Evolutionary conservation across 2,888 invertebrate genomes (phyloP), one percentile per base, ranked within the genome.

Genomic region (Platycnemis pennipes): DNA sequence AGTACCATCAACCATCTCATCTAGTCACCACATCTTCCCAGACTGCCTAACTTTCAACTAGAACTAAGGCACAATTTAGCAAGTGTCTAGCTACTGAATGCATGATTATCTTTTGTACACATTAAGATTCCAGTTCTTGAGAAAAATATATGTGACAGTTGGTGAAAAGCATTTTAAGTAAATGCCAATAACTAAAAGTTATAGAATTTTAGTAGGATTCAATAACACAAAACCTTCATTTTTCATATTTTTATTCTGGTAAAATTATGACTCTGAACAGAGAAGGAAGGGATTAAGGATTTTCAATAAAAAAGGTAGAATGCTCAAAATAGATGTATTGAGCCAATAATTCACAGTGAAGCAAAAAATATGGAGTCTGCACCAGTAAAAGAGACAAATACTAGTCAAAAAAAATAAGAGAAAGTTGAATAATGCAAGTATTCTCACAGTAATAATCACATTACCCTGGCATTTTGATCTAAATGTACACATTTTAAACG

Each of bases 271-370:
- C 42, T 37, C 49, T 37, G 53, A n/a, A 44, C 22, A 53, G 26
- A 56, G 42, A 42, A 7, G 26, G 88, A 13, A 31, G 49, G 63
- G n/a, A 26, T n/a, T 7, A 56, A 45, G 91, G 63, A 8, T 63
- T 91, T 91, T 49, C 56, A 91, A 91, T 91, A 91, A 91, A 42
- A 91, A 91, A 44, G 42, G 7, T 42, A n/a, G n/a, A 53, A 22
- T 91, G 91, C 91, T 91, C 91, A 91, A 91, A 91, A 63, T 91
- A 91, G 69, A 91, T 91, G 69, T 91, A 63, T 91, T 91, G 91
- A 91, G 91, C 91, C 91, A 91, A 69, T 91, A 63, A 69, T 69
- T 63, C 91, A 91, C 91, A 69, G 69, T 63, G 91, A 91, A 91
- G 63, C 49, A 63, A 91, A 63, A 91, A 91, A 91, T 69, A 44